phyloP scores from a whole-genome alignment of 1,140 invertebrate species.

The Neocloeon triangulifer region DNA sequence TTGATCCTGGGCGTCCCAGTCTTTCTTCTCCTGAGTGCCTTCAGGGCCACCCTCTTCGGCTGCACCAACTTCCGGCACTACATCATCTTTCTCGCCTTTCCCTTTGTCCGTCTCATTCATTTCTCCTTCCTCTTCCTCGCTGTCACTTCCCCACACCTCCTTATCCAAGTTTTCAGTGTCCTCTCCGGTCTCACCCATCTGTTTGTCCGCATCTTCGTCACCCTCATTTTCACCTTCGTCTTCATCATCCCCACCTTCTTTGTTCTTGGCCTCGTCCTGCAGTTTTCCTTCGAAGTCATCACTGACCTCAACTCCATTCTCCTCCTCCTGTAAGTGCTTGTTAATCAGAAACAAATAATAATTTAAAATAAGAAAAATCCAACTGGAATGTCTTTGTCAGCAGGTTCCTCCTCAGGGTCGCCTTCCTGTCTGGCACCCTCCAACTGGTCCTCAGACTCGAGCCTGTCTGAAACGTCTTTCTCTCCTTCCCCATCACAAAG shows the following conservation, averaged over 20 bases:
- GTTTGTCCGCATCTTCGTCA: constrained; percentile 63
- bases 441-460: constrained; percentile 85
- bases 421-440: constrained; percentile 65
- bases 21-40: constrained; percentile 15
- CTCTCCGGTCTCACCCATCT: constrained; percentile 85
- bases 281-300: constrained; percentile 74
- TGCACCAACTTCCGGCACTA: constrained; percentile 23
- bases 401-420: constrained; percentile 40
- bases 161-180: constrained; percentile 56
- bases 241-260: constrained; percentile 36
- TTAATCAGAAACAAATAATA: constrained; percentile 4
- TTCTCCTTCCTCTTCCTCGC: constrained; percentile 43
- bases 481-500: constrained; percentile 81
- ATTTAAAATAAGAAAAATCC: constrained; percentile 3
- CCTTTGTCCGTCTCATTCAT: constrained; percentile 27
- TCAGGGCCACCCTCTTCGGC: constrained; percentile 22
- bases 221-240: constrained; percentile 36
- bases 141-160: constrained; percentile 76
- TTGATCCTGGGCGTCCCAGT: constrained; percentile 9
- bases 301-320: constrained; percentile 84
- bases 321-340: constrained; percentile 39
- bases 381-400: constrained; percentile 52
- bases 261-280: constrained; percentile 53
- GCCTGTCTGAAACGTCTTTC: constrained; percentile 84
- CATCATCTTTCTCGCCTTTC: constrained; percentile 33